Evolutionary conservation across 1,140 invertebrate species (phyloP), one percentile per base, ranked within the genome.

Genomic region (Littorina saxatilis): DNA sequence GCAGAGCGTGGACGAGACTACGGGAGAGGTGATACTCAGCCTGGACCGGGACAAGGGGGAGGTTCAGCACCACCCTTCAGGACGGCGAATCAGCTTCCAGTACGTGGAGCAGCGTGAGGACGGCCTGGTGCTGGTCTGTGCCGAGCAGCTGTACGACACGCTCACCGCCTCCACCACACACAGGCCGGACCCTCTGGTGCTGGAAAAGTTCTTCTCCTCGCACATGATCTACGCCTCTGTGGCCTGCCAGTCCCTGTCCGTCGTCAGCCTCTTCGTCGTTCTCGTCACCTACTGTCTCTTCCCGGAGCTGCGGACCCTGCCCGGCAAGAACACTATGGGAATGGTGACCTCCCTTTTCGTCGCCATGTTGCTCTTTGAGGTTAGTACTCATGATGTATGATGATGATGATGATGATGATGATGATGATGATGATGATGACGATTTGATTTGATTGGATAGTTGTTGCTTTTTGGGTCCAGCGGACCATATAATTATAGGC

Each of bases 261-360:
- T 73, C 17, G 37, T 73, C 2, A 23, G 43, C 29, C 47, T 80
- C 32, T 35, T 72, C 66, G 0, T 80, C 7, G 70, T 70, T 20
- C 29, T 80, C 29, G 7, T 73, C 47, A 70, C 66, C 35, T 80
- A 80, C 68, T 72, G 63, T 35, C 47, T 80, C 15, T 72, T 80
- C 29, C n/a, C 63, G 7, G 63, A 52, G 47, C 66, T 80, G 37
- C 20, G 68, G 47, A 73, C 40, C 1, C 47, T 73, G 37, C n/a
- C 35, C 1, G 79, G 79, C 63, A 80, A 80, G 63, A 39, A n/a
- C 37, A 80, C 68, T 15, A 73, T 73, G 63, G 63, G 66, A 2
- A 15, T 80, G 17, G 40, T 58, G 23, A 35, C 29, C 17, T 43
- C 68, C 17, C 66, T 80, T 11, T 29, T 80, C 13, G 11, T 58